Percentiles rank a stretch among this genome's conserved stretches.
Evolutionary conservation across 1,140 invertebrate species (phyloP).

Genomic region (Bombus difficillimus): DNA sequence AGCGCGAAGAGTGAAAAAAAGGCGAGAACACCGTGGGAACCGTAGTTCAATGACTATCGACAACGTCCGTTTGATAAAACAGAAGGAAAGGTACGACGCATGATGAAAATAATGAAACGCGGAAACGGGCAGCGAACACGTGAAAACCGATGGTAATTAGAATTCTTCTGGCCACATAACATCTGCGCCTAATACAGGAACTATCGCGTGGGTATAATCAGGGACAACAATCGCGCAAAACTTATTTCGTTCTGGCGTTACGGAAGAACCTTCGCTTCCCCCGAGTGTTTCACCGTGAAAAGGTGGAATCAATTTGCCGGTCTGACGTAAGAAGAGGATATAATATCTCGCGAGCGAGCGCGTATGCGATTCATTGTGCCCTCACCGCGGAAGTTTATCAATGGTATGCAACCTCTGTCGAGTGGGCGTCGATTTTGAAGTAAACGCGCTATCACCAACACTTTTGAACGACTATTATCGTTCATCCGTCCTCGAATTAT

Average conservation of each 20-base stretch:
- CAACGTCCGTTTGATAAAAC: background rate
- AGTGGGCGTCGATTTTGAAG: slow-evolving; percentile 38
- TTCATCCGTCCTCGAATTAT: background rate
- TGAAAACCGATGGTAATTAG: slow-evolving; percentile 46
- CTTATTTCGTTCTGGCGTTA: slow-evolving; percentile 37
- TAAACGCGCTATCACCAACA: background rate
- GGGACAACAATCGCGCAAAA: slow-evolving; percentile 43
- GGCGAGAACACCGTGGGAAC: background rate
- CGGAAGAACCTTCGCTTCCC: slow-evolving; percentile 47
- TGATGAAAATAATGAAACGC: slow-evolving; percentile 36
- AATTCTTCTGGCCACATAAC: slow-evolving; percentile 44
- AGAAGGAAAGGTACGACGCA: background rate
- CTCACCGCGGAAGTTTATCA: slow-evolving; percentile 45
- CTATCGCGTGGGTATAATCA: slow-evolving; percentile 46
- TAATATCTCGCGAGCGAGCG: slow-evolving; percentile 30
- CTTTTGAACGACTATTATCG: background rate
- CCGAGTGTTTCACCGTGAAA: slow-evolving; percentile 35
- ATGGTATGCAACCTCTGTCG: slow-evolving; percentile 24
- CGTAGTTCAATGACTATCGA: background rate
- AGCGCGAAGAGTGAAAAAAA: background rate
- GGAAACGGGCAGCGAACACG: slow-evolving; percentile 20
- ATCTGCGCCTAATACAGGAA: slow-evolving; percentile 40
- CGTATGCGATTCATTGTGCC: slow-evolving; percentile 33
- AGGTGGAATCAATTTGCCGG: slow-evolving; percentile 56
- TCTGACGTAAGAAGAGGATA: slow-evolving; percentile 46